Evolutionary conservation across 2,888 invertebrate species (phyloP).

Genomic region (Rosalia funebris): DNA sequence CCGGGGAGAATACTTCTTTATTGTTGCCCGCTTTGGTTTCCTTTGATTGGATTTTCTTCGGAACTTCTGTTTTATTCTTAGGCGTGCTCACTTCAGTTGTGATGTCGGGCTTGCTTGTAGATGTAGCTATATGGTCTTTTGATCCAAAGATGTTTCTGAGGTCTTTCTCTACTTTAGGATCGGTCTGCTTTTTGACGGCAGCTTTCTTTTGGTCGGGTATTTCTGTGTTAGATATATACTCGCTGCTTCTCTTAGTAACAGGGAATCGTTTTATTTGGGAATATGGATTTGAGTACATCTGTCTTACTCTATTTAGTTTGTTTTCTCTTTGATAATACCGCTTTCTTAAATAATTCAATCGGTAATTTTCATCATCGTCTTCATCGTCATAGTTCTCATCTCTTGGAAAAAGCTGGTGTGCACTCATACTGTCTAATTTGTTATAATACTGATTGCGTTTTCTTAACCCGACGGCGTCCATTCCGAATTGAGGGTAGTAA

Average conservation of each 20-base stretch:
- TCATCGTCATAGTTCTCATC: slow-evolving; percentile 40
- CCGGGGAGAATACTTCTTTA: slow-evolving; percentile 57
- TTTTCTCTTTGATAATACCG: slow-evolving; percentile 42
- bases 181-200: slow-evolving; percentile 64
- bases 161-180: slow-evolving; percentile 77
- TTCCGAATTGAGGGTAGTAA: slow-evolving; percentile 56
- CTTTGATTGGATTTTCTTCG: slow-evolving; percentile 32
- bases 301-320: slow-evolving; percentile 35
- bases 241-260: slow-evolving; percentile 72
- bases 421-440: slow-evolving; percentile 39
- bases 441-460: slow-evolving; percentile 52
- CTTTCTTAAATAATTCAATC: slow-evolving; percentile 39
- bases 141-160: slow-evolving; percentile 73
- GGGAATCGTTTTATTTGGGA: slow-evolving; percentile 70
- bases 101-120: slow-evolving; percentile 31
- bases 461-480: slow-evolving; percentile 55
- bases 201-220: slow-evolving; percentile 52
- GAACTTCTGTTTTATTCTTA: slow-evolving; percentile 35
- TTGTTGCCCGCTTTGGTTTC: slow-evolving; percentile 47
- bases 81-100: slow-evolving; percentile 34
- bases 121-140: slow-evolving; percentile 24
- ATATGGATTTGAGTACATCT: slow-evolving; percentile 37
- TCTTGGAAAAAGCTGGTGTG: slow-evolving; percentile 32
- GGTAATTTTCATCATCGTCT: slow-evolving; percentile 39
- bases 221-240: slow-evolving; percentile 26